Evolutionary conservation across 1,140 invertebrate species (phyloP).

Genomic region (Copidosoma floridanum): DNA sequence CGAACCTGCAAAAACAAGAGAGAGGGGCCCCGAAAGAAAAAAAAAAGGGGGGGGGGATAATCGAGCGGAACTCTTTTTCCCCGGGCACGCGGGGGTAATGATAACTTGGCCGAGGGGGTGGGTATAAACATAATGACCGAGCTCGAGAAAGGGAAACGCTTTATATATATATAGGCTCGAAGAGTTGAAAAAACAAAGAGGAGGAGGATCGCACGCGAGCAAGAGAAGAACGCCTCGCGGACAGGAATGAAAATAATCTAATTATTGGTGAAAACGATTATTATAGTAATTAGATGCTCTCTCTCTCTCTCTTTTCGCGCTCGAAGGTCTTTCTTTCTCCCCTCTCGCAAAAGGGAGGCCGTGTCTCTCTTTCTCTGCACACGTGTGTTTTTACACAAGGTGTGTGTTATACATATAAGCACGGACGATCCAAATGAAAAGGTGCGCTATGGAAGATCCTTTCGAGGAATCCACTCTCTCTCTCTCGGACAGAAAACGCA

Average conservation of each 20-base stretch:
- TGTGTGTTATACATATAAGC: background rate
- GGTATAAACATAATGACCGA: slow-evolving; percentile 50
- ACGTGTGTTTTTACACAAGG: background rate
- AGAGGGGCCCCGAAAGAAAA: slow-evolving; percentile 30
- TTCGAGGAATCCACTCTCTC: slow-evolving; percentile 25
- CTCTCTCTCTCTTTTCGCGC: slow-evolving; percentile 9
- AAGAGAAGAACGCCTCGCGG: slow-evolving; percentile 23
- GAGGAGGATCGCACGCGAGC: background rate
- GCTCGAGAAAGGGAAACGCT: slow-evolving; percentile 30
- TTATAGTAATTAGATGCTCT: slow-evolving; percentile 50
- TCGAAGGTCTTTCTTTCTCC: slow-evolving; percentile 18
- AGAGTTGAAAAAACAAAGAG: slow-evolving; percentile 7
- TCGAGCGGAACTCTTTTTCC: slow-evolving; percentile 37
- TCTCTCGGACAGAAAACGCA: too few relatives aligned
- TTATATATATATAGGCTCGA: too few relatives aligned
- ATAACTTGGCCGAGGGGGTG: slow-evolving; percentile 46
- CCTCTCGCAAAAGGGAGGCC: too few relatives aligned
- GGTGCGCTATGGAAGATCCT: slow-evolving; percentile 33
- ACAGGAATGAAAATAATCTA: slow-evolving; percentile 48
- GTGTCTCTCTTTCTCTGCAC: slow-evolving; percentile 2
- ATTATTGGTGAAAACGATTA: slow-evolving; percentile 53
- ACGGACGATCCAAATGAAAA: slow-evolving; percentile 43
- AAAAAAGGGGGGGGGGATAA: slow-evolving; percentile 44
- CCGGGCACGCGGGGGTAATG: slow-evolving; percentile 42
- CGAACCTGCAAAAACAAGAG: slow-evolving; percentile 32